Evolutionary conservation across 2,113 vertebrate species (phyloP), one percentile per base, ranked within the genome.

Genomic region (Mormyrus iriodes): DNA sequence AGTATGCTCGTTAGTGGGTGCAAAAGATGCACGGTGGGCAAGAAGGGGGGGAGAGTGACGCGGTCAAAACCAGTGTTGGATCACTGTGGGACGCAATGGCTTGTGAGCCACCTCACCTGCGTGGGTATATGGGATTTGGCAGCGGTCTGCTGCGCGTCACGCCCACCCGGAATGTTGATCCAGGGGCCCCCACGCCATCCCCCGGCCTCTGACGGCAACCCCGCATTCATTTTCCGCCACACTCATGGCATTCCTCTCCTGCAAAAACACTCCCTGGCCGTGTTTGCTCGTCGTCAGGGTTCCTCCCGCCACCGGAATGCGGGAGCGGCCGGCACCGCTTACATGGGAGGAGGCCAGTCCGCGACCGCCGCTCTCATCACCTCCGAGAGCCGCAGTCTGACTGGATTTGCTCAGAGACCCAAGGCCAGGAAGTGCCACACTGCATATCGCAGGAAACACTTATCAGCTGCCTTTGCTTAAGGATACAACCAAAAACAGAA

Each of bases 201-300:
- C 55, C 55, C 55, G 8, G 82, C 55, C 88, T 82, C 88, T 88
- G 86, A 88, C 88, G 69, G 49, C 6, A 61, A 91, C 93, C 92
- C 94, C 94, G 92, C 91, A 86, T 86, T n/a, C 91, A 48, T 91
- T 92, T 91, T 95, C 91, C 92, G 93, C 92, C 90, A 93, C 65
- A 89, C 92, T 93, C 93, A 92, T 88, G 88, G 93, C 93, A 95
- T 94, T 95, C 94, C 93, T 90, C 76, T 61, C 88, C 85, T 89
- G 90, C 90, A 88, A 88, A 91, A 91, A 91, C 89, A 90, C 90
- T 91, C 91, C 90, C 61, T 8, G 15, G 15, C 52, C 53, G n/a
- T 49, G 13, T 61, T 90, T 90, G 87, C 86, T 90, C 39, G 88
- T 49, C 55, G 61, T 91, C 90, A 61, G 88, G 88, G 19, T 48